Percentiles rank a stretch among this genome's conserved stretches.
phyloP scores from a whole-genome alignment of 2,113 vertebrate species.

The Tauraco erythrolophus region DNA sequence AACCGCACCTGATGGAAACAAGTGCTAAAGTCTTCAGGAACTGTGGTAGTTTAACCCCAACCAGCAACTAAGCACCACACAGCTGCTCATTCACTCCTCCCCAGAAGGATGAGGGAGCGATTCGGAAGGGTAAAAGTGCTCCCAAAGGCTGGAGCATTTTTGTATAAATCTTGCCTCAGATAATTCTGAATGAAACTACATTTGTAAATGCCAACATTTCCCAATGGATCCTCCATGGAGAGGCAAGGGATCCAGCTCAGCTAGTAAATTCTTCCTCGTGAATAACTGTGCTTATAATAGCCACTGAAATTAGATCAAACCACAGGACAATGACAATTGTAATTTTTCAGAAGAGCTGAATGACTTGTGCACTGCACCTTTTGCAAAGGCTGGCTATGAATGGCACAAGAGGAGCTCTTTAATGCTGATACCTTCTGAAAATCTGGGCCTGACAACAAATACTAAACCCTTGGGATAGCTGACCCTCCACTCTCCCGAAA shows the following conservation, averaged over 20 bases:
- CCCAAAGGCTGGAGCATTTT: background rate
- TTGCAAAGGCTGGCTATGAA: background rate
- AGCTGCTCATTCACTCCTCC: fast-evolving
- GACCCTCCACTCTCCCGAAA: background rate
- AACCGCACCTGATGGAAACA: background rate
- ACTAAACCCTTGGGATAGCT: background rate
- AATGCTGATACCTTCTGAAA: background rate
- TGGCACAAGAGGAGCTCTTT: background rate
- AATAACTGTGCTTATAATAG: conserved; percentile 50
- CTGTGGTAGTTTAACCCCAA: background rate
- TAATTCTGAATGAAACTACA: conserved; percentile 37
- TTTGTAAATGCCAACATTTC: conserved; percentile 40
- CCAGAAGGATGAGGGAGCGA: background rate
- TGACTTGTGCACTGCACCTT: background rate
- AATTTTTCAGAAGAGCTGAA: background rate
- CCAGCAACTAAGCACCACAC: background rate
- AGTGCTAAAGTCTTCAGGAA: background rate
- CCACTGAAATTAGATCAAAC: conserved; percentile 56
- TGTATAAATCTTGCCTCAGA: background rate
- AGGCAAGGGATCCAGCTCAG: conserved; percentile 18
- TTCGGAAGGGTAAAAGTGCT: background rate
- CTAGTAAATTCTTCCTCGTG: background rate
- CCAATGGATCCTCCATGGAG: background rate
- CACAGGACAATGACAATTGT: conserved; percentile 20
- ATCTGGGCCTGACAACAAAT: background rate